These are phyloP conservation scores for Zosterops hypoxanthus DNA, from an alignment of 2,113 vertebrate genomes.

Conservation along the genomic window DNA sequence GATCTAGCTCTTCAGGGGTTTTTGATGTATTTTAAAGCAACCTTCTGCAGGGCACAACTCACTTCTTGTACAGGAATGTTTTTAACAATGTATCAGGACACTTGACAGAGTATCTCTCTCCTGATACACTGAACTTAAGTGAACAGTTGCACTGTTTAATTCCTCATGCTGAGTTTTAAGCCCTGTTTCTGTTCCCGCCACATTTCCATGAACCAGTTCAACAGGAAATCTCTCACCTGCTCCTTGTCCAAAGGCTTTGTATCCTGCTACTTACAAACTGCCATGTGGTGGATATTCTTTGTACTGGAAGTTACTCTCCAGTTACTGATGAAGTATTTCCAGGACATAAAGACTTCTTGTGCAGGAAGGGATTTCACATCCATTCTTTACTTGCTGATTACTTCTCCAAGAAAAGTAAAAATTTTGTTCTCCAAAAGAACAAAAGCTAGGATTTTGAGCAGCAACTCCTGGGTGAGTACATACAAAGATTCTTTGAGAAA, in stretches of 20 bases:
- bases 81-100: not conserved
- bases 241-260: not conserved
- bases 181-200: not conserved
- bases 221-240: not conserved
- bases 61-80: not conserved
- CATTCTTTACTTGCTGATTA: not conserved
- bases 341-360: not conserved
- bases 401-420: not conserved
- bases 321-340: not conserved
- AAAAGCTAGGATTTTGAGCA: not conserved
- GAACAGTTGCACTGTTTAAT: not conserved
- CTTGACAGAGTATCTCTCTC: not conserved
- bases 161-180: not conserved
- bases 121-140: not conserved
- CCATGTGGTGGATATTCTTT: not conserved
- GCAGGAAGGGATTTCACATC: not conserved
- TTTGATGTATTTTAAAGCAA: not conserved
- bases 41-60: not conserved
- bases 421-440: not conserved
- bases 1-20: not conserved
- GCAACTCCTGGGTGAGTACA: rapidly evolving
- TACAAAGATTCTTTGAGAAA: not conserved
- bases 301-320: not conserved
- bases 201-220: not conserved
- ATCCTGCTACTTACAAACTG: not conserved